These are phyloP conservation scores for Merluccius polli DNA, from an alignment of 2,797 vertebrate genomes.

Conservation along the genomic window DNA sequence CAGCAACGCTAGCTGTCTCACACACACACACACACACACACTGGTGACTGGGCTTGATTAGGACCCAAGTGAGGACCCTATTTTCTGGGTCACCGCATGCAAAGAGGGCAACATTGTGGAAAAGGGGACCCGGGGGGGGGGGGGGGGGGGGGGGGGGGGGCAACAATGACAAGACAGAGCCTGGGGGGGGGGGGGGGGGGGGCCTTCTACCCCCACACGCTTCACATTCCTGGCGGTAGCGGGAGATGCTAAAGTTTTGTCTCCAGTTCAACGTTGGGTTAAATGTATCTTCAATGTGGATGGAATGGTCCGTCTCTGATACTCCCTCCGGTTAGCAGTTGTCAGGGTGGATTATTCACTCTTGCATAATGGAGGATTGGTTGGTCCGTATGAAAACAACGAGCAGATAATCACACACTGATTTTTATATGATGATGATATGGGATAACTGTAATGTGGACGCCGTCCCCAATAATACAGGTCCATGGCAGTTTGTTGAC, in stretches of 20 bases:
- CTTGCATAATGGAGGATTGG: background rate
- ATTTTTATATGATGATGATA: background rate
- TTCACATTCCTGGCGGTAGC: background rate
- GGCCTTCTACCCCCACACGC: constrained; percentile 22
- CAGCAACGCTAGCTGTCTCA: background rate
- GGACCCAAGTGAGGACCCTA: constrained; percentile 42
- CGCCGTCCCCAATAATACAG: constrained; percentile 25
- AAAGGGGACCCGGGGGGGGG: constrained; percentile 5
- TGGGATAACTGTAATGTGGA: background rate
- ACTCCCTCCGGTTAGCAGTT: background rate
- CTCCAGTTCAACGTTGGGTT: background rate
- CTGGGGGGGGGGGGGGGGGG: too few species aligned
- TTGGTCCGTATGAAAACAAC: background rate
- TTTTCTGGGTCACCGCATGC: constrained; percentile 69
- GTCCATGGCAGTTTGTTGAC: constrained; percentile 30
- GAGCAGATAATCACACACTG: background rate
- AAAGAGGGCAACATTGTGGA: constrained; percentile 43
- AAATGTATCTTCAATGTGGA: background rate
- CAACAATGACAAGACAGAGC: constrained; percentile 35
- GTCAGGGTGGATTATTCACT: background rate
- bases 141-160: constrained; percentile 35
- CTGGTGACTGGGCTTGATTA: constrained; percentile 65
- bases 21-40: background rate
- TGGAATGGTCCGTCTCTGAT: background rate
- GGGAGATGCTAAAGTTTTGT: background rate